Conservation (phyloP, 1,140 invertebrate species). For the Nebria ingens region DNA sequence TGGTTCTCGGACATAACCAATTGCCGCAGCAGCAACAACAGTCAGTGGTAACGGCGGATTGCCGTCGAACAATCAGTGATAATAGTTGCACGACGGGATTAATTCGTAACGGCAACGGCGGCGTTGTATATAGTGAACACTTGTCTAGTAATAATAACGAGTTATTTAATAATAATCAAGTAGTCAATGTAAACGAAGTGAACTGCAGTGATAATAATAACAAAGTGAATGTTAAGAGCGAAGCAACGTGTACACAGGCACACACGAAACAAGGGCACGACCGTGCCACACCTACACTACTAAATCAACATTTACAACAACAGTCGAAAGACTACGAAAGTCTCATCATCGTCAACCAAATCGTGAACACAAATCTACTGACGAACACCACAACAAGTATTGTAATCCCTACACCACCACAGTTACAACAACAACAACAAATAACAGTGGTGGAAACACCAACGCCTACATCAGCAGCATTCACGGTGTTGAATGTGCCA, state of each 20-base stretch:
- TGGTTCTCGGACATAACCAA: not conserved
- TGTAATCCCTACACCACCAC: constrained; percentile 2
- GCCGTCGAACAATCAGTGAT: not conserved
- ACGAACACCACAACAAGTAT: not conserved
- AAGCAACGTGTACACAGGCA: not conserved
- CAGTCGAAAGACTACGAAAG: constrained; percentile 8
- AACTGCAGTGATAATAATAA: not conserved
- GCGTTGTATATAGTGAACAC: not conserved
- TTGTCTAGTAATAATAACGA: not conserved
- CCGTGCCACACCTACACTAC: not conserved
- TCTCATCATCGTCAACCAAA: constrained; percentile 9
- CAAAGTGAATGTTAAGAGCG: not conserved
- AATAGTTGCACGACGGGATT: not conserved
- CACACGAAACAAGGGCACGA: not conserved
- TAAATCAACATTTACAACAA: not conserved
- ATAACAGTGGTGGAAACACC: constrained; percentile 4
- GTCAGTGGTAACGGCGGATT: not conserved
- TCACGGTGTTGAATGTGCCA: not conserved
- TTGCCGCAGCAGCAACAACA: not conserved
- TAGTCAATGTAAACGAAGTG: not conserved
- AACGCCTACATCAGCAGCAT: not conserved
- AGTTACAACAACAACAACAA: constrained; percentile 2
- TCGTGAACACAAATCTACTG: constrained; percentile 1
- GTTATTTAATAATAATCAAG: not conserved
- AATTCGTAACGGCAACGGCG: constrained; percentile 10